Evolutionary conservation across 2,797 vertebrate species (phyloP).

Genomic region (Ambastaia sidthimunki): DNA sequence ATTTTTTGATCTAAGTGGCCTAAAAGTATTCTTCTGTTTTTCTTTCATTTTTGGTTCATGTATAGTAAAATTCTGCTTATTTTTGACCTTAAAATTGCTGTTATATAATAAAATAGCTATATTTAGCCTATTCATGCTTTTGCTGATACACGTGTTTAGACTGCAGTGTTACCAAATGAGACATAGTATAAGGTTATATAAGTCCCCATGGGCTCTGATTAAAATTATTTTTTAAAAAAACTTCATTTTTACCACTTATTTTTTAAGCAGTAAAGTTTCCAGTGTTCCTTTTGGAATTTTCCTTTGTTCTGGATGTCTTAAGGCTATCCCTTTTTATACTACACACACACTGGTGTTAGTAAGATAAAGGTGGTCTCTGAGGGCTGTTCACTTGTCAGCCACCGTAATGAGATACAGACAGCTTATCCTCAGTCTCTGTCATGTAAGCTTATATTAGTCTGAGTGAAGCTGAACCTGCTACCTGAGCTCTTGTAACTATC

Average conservation of each 20-base stretch:
- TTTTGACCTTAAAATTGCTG: neutral
- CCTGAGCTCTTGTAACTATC: conserved; percentile 27
- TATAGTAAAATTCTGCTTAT: neutral
- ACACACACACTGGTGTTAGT: neutral
- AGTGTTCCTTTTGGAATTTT: neutral
- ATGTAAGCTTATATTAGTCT: conserved; percentile 24
- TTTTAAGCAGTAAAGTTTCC: neutral
- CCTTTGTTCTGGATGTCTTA: conserved; percentile 1
- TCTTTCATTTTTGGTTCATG: neutral
- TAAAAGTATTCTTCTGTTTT: neutral
- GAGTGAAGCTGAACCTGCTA: conserved; percentile 44
- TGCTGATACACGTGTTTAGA: neutral
- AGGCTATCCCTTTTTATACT: neutral
- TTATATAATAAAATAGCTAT: neutral
- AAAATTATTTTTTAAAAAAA: neutral
- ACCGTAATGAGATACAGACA: conserved; percentile 34
- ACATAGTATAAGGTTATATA: neutral
- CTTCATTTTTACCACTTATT: neutral
- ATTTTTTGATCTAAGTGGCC: neutral
- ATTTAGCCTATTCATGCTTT: neutral
- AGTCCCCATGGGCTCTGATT: neutral
- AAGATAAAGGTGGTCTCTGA: conserved; percentile 23
- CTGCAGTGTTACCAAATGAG: neutral
- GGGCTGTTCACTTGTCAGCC: neutral
- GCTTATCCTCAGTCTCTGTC: conserved; percentile 24